Evolutionary conservation across 2,888 invertebrate genomes (phyloP).

Genomic region (Crematogaster levior): DNA sequence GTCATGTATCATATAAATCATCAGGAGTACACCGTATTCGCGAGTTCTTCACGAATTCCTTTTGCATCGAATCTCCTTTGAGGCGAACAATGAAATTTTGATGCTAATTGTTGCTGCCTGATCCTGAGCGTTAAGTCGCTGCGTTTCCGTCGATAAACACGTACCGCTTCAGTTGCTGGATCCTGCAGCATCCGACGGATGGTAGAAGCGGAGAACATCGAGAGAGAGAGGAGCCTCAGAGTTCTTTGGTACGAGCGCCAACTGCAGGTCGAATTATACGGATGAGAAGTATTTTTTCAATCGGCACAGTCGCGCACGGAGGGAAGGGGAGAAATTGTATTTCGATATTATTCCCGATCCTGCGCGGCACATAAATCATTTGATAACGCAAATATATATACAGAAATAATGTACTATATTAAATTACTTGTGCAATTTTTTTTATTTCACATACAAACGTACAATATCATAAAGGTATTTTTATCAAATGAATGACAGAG

Average conservation of each 20-base stretch:
- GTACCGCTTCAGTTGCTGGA: conserved; percentile 33
- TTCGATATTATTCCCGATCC: neutral
- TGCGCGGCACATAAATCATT: neutral
- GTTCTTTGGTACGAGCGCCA: conserved; percentile 41
- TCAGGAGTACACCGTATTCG: neutral
- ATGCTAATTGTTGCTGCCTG: neutral
- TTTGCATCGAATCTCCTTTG: neutral
- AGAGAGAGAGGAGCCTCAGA: neutral
- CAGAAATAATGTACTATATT: neutral
- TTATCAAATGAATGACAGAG: neutral
- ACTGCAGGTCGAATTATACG: conserved; percentile 30
- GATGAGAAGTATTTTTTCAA: conserved; percentile 19
- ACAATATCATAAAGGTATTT: conserved; percentile 17
- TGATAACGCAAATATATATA: conserved; percentile 2
- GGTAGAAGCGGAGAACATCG: conserved; percentile 32
- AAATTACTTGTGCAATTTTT: neutral
- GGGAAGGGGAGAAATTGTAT: neutral
- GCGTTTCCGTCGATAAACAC: conserved; percentile 43
- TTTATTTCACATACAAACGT: too few relatives aligned
- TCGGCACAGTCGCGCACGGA: conserved; percentile 29
- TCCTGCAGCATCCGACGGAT: conserved; percentile 52
- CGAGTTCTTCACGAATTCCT: neutral
- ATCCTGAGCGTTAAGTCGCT: neutral
- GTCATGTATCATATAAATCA: neutral
- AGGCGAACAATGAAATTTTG: neutral